These are phyloP conservation scores for Echinometra lucunter DNA, from an alignment of 53 echinoderm and acorn worm species.

Conservation along the genomic window DNA sequence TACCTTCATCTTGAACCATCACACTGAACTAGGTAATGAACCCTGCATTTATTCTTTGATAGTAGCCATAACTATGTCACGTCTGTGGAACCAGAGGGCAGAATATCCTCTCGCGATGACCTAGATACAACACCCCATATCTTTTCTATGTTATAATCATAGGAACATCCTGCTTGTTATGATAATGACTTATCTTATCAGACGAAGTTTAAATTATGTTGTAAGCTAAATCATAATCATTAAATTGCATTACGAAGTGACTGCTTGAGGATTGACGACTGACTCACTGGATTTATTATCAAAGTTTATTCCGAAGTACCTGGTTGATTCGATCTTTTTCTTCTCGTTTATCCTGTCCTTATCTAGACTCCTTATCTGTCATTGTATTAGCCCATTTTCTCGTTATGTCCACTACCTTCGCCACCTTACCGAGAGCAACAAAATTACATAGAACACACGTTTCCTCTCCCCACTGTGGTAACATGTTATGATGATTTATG, in stretches of 20 bases:
- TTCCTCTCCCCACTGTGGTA: neutral
- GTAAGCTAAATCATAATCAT: neutral
- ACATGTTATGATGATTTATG: conserved; percentile 4
- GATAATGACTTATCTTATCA: no score
- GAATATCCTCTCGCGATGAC: no score
- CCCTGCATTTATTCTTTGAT: no score
- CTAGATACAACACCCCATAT: no score
- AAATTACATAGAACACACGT: neutral
- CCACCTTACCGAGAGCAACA: neutral
- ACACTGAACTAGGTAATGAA: no score
- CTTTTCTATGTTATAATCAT: no score
- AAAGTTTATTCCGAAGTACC: neutral
- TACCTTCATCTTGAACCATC: no score
- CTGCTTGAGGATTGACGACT: neutral
- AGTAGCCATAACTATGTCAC: no score
- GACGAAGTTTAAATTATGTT: neutral
- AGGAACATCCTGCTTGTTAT: no score
- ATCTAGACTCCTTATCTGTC: neutral
- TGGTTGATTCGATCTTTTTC: neutral
- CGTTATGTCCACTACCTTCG: neutral
- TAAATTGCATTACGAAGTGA: neutral
- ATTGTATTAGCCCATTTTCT: neutral
- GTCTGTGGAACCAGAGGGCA: no score
- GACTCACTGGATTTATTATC: conserved; percentile 1
- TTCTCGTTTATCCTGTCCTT: neutral